Evolutionary conservation across 2,888 invertebrate genomes (phyloP), one percentile per base, ranked within the genome.

Genomic region (Drosophila infuscata): DNA sequence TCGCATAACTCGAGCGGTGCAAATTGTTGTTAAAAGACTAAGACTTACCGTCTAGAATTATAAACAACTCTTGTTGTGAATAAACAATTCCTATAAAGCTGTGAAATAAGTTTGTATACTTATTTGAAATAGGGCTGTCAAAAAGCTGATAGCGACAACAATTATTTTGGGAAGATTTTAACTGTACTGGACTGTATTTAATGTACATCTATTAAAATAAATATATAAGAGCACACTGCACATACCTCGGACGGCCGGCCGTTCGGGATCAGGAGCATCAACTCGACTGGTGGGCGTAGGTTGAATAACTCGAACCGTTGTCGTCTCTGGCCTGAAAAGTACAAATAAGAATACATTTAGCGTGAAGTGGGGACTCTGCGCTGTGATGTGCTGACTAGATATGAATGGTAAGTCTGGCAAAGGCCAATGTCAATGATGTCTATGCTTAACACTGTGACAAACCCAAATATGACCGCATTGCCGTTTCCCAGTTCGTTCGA

Each of bases 241-340:
- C 78, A 41, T 20, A 90, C 90, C 90, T 77, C 60, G 70, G 0
- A 76, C 78, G 3, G 85, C 82, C 7, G 89, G 74, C 33, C 90
- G 76, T 0, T 83, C 48, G 1, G n/a, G 3, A 17, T n/a, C 35
- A 3, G 51, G 17, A 6, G 48, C 60, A 60, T 54, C 54, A 1
- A 54, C 38, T 11, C 82, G 49, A 11, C 20, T 60, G 0, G 63
- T 60, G 7, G 82, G 71, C 30, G 54, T 67, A 11, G 79, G 17
- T 11, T 62, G 58, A 11, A 68, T 30, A 25, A 43, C 33, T 30
- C 48, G 43, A 7, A 15, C 35, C 53, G 80, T 64, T 30, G 80
- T 75, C 36, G 77, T 68, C 25, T 65, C 67, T 6, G 35, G 29
- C 15, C 79, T 68, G 49, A 0, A 74, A 79, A 41, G 57, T 29